Percentiles rank a stretch among this genome's conserved stretches.
These are phyloP conservation scores for Amphipyra berbera DNA, from an alignment of 2,888 invertebrate species.

Conservation along the genomic window DNA sequence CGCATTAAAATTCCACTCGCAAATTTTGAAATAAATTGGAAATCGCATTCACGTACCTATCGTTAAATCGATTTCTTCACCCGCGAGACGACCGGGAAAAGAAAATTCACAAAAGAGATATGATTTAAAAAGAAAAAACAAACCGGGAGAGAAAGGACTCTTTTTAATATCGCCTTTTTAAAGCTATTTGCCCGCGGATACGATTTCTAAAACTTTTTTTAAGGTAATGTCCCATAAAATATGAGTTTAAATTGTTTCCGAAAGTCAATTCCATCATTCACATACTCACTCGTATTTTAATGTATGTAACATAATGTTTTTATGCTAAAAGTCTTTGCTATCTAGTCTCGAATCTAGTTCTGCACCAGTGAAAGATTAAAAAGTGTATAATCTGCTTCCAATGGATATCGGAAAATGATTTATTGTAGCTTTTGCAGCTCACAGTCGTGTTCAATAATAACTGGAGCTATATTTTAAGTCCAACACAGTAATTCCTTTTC, in stretches of 20 bases:
- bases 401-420: not conserved
- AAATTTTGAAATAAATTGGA: slow-evolving; percentile 78
- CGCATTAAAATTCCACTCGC: slow-evolving; percentile 77
- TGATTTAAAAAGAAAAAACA: slow-evolving; percentile 69
- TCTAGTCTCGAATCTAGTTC: not conserved
- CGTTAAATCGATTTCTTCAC: slow-evolving; percentile 79
- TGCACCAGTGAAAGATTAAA: not conserved
- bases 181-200: slow-evolving; percentile 63
- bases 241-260: slow-evolving; percentile 52
- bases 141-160: slow-evolving; percentile 51
- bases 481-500: not conserved
- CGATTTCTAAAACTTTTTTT: slow-evolving; percentile 62
- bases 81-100: slow-evolving; percentile 66
- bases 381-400: not conserved
- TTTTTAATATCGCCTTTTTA: slow-evolving; percentile 68
- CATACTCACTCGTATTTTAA: no score
- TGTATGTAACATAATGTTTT: not conserved
- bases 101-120: slow-evolving; percentile 68
- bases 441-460: slow-evolving; percentile 5
- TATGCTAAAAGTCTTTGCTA: not conserved
- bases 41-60: slow-evolving; percentile 75
- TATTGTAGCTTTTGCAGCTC: not conserved
- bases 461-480: slow-evolving; percentile 15
- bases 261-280: slow-evolving; percentile 7
- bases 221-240: slow-evolving; percentile 57